Conservation (phyloP, 1,140 invertebrate species). For the Diploscapter pachys region DNA sequence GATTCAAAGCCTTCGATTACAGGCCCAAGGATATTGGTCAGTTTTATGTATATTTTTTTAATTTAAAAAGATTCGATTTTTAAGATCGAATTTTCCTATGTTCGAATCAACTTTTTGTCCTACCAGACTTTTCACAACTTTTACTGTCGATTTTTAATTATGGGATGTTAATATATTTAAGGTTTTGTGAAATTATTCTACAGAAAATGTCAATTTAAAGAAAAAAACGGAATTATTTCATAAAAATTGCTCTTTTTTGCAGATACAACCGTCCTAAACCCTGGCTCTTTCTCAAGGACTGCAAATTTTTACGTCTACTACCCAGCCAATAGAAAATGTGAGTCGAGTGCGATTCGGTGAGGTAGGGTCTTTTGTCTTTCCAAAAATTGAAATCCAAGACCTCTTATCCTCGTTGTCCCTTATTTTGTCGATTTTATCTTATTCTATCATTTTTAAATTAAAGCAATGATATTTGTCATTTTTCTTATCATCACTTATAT, state of each 20-base stretch:
- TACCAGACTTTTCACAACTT: background rate
- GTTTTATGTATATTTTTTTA: background rate
- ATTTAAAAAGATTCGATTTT: background rate
- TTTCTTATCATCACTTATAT: no score
- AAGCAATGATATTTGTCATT: no score
- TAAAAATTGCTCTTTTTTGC: background rate
- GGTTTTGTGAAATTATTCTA: background rate
- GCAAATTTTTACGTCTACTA: conserved; percentile 29
- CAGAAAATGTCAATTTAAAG: background rate
- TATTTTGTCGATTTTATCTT: no score
- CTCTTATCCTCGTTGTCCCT: no score
- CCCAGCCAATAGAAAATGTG: background rate
- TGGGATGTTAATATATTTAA: background rate
- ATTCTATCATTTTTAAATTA: no score
- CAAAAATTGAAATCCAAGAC: no score
- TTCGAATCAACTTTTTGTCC: background rate
- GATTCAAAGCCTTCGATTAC: conserved; percentile 17
- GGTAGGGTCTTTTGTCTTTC: no score
- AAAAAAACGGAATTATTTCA: background rate
- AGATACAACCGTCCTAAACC: conserved; percentile 26
- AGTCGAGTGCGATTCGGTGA: no score
- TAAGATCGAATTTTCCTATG: background rate
- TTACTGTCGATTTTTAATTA: background rate
- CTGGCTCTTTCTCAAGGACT: conserved; percentile 23
- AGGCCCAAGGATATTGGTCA: conserved; percentile 10